These are phyloP conservation scores for Salvelinus sp. DNA, from an alignment of 2,113 vertebrate genomes.

Conservation along the genomic window DNA sequence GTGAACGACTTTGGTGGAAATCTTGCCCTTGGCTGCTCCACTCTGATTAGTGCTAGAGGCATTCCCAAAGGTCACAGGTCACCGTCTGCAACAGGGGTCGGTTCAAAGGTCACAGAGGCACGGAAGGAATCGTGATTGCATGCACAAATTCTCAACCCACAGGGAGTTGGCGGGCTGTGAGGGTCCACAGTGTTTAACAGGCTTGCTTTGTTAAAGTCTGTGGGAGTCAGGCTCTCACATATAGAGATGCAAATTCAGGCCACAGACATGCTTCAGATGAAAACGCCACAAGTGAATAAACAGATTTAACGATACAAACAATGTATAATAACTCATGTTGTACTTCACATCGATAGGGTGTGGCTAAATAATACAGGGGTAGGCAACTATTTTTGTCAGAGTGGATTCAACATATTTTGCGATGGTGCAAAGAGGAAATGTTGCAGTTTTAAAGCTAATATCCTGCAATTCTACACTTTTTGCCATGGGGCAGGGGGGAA, in stretches of 20 bases:
- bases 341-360: too few relatives aligned
- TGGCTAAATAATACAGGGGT: too few relatives aligned
- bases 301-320: too few relatives aligned
- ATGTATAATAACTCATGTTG: too few relatives aligned
- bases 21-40: slow-evolving; percentile 15
- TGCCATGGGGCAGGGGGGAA: neutral
- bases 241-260: too few relatives aligned
- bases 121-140: slow-evolving; percentile 60
- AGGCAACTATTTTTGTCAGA: too few relatives aligned
- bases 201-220: slow-evolving; percentile 44
- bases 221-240: neutral
- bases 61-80: slow-evolving; percentile 57
- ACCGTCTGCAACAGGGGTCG: slow-evolving; percentile 22
- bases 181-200: slow-evolving; percentile 16
- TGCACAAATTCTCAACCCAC: slow-evolving; percentile 52
- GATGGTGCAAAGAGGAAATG: too few relatives aligned
- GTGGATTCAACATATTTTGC: too few relatives aligned
- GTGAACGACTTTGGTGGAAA: neutral
- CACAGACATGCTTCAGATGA: too few relatives aligned
- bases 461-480: neutral
- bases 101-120: slow-evolving; percentile 56
- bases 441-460: neutral
- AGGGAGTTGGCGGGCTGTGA: slow-evolving; percentile 3
- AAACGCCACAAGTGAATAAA: too few relatives aligned
- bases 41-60: slow-evolving; percentile 25